Conservation (phyloP, 2,113 vertebrate genomes). For the Steatornis caripensis region DNA sequence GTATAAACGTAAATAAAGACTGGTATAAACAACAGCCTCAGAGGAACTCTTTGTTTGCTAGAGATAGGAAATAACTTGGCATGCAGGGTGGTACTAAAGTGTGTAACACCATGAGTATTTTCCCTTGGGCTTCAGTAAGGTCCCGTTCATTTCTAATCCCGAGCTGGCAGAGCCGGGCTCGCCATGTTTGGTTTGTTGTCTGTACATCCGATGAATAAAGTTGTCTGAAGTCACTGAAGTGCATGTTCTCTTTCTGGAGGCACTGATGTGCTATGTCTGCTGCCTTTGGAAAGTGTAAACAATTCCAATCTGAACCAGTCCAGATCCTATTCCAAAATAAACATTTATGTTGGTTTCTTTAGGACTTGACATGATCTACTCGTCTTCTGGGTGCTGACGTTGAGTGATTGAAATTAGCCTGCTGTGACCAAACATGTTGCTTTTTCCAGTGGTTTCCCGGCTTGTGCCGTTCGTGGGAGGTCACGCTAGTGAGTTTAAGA, state of each 20-base stretch:
- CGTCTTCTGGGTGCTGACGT: not conserved
- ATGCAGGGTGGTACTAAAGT: not conserved
- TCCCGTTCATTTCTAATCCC: fast-evolving
- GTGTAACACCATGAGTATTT: not conserved
- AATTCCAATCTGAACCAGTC: not conserved
- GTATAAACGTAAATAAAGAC: no score
- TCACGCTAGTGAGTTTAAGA: not conserved
- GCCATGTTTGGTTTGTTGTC: fast-evolving
- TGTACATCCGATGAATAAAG: not conserved
- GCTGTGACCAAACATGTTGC: not conserved
- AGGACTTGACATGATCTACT: not conserved
- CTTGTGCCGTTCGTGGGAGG: fast-evolving
- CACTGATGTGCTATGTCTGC: not conserved
- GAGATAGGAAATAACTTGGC: not conserved
- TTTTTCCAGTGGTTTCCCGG: not conserved
- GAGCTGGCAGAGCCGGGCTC: not conserved
- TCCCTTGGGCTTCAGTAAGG: not conserved
- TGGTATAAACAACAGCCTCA: no score
- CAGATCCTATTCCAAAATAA: not conserved
- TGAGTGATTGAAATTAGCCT: not conserved
- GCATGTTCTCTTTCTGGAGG: not conserved
- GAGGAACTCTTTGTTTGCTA: not conserved
- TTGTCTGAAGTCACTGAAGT: not conserved
- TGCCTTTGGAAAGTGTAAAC: not conserved
- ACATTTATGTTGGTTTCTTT: not conserved